Evolutionary conservation across 2,797 vertebrate genomes (phyloP).

Genomic region (Helostoma temminkii): DNA sequence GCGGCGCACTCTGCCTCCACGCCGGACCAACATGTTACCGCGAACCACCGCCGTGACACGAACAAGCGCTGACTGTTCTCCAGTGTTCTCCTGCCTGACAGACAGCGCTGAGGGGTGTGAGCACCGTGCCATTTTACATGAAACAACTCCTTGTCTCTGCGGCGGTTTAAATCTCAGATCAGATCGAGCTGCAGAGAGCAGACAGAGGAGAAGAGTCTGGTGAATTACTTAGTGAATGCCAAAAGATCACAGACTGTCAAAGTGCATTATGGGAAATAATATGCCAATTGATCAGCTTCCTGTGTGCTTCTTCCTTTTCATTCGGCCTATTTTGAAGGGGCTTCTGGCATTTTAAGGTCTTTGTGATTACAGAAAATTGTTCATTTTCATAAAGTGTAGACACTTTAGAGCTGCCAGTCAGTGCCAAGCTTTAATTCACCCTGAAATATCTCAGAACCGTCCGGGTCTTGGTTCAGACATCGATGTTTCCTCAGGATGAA

Average conservation of each 20-base stretch:
- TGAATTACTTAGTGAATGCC: conserved; percentile 23
- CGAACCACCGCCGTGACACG: conserved; percentile 47
- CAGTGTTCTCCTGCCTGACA: conserved; percentile 46
- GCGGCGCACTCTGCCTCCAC: conserved; percentile 62
- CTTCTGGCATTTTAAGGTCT: background rate
- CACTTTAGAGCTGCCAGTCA: background rate
- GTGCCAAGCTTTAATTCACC: too few relatives aligned
- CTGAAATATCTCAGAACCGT: too few relatives aligned
- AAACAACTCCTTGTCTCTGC: conserved; percentile 4
- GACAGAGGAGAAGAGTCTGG: background rate
- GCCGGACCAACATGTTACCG: conserved; percentile 43
- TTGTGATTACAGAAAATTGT: background rate
- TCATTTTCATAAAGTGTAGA: background rate
- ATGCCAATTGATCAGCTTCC: conserved; percentile 15
- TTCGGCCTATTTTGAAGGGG: background rate
- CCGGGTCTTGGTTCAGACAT: background rate
- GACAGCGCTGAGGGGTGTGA: conserved; percentile 37
- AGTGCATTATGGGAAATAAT: conserved; percentile 36
- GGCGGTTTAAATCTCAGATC: conserved; percentile 26
- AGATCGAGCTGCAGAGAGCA: background rate
- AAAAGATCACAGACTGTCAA: conserved; percentile 26
- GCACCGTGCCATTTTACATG: conserved; percentile 25
- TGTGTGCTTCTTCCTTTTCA: background rate
- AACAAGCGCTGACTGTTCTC: conserved; percentile 53
- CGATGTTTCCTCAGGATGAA: background rate